Evolutionary conservation across 2,113 vertebrate genomes (phyloP), one percentile per base, ranked within the genome.

Genomic region (Lasiurus cinereus): DNA sequence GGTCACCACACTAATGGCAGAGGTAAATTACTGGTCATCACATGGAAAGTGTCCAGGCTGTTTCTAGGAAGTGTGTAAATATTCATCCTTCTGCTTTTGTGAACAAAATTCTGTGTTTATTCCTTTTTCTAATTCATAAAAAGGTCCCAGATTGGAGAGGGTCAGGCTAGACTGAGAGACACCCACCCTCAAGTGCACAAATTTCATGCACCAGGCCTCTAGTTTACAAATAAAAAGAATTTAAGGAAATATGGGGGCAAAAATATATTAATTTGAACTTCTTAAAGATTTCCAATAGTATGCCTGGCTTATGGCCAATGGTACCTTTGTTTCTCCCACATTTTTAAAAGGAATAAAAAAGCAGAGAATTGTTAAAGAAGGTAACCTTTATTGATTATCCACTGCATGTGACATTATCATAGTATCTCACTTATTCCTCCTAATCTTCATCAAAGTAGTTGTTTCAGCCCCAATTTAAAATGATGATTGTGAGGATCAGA

Each of bases 231-330:
- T 66, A 48, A 79, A 76, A 77, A 64, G 13, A 90, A 18, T 48
- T 69, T 5, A 90, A 87, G 66, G 2, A 59, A 87, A 80, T 74
- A 79, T 43, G 11, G 36, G 15, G 29, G 29, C 64, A 64, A 10
- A 12, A 59, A 50, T 77, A 39, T 39, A 82, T 76, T 54, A 70
- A 72, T 74, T 96, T 83, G 88, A 31, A 33, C 31, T 36, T 85
- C 4, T 85, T 95, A 66, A 94, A 95, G n/a, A n/a, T 56, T 96
- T 90, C 24, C 10, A 93, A 48, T 8, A 83, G 73, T 50, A 73
- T 67, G 36, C 2, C 1, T 69, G 16, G 67, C 8, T 83, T 12
- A 39, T 50, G n/a, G 7, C 19, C 74, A 79, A 2, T 7, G 6
- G 85, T 59, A 22, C 31, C 69, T 92, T 88, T 86, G 9, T 66